Evolutionary conservation across 1,140 invertebrate species (phyloP).

Genomic region (Megalopta genalis): DNA sequence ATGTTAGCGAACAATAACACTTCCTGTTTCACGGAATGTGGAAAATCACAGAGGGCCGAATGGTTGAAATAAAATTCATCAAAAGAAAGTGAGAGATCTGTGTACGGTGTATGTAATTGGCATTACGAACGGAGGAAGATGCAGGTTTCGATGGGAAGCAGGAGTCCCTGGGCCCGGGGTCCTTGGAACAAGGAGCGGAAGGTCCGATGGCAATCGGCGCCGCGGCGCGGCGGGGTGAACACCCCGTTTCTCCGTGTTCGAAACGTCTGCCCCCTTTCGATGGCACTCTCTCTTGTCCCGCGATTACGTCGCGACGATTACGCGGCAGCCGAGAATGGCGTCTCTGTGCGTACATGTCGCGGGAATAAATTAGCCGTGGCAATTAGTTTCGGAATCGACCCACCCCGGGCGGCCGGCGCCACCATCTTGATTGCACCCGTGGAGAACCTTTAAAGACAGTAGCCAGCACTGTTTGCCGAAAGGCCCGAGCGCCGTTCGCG

Average conservation of each 20-base stretch:
- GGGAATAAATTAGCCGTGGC: constrained; percentile 79
- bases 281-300: constrained; percentile 19
- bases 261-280: neutral
- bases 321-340: constrained; percentile 71
- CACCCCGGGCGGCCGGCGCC: constrained; percentile 77
- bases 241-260: neutral
- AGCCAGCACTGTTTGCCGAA: constrained; percentile 79
- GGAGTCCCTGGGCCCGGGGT: neutral
- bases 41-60: too few species aligned
- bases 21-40: too few species aligned
- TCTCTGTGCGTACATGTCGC: constrained; percentile 77
- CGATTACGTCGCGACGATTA: constrained; percentile 68
- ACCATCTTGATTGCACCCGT: constrained; percentile 78
- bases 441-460: constrained; percentile 75
- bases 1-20: too few species aligned
- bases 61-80: too few species aligned
- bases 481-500: constrained; percentile 69
- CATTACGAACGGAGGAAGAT: too few species aligned
- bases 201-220: constrained; percentile 19
- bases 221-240: constrained; percentile 16
- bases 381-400: constrained; percentile 79
- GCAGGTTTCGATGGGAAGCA: neutral
- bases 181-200: neutral
- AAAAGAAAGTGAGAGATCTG: too few species aligned
- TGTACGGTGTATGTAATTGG: too few species aligned